phyloP scores from a whole-genome alignment of 2,888 invertebrate genomes.

The Gisinianus flammeolus region DNA sequence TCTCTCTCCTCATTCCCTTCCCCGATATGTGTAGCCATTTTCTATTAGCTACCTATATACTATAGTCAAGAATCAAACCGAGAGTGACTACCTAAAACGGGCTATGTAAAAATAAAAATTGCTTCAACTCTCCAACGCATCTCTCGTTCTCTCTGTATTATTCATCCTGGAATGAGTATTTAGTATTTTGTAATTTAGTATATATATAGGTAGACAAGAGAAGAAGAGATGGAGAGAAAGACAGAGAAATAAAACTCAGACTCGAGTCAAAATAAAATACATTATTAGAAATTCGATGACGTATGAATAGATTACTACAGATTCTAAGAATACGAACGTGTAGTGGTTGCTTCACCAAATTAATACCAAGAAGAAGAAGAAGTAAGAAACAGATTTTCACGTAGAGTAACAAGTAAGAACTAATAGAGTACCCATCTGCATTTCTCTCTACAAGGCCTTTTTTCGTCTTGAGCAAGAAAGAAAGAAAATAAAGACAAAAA shows the following conservation, averaged over 20 bases:
- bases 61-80: background rate
- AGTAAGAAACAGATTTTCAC: background rate
- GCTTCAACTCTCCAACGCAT: background rate
- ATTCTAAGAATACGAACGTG: background rate
- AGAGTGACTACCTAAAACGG: constrained; percentile 19
- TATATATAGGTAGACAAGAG: background rate
- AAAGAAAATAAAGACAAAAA: background rate
- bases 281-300: background rate
- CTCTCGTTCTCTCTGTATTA: background rate
- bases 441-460: background rate
- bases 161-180: background rate
- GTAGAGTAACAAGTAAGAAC: background rate
- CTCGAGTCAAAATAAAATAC: background rate
- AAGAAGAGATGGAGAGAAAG: background rate
- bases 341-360: background rate
- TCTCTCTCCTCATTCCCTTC: constrained; percentile 6
- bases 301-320: background rate
- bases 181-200: background rate
- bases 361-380: background rate
- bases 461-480: background rate
- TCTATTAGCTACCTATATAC: no score
- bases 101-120: constrained; percentile 22
- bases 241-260: background rate
- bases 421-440: constrained; percentile 3
- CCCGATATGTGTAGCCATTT: background rate